A percentile compares a stretch with the other conserved stretches of the same genome.
Evolutionary conservation across 1,140 invertebrate species (phyloP).

Genomic region (Orius laevigatus): DNA sequence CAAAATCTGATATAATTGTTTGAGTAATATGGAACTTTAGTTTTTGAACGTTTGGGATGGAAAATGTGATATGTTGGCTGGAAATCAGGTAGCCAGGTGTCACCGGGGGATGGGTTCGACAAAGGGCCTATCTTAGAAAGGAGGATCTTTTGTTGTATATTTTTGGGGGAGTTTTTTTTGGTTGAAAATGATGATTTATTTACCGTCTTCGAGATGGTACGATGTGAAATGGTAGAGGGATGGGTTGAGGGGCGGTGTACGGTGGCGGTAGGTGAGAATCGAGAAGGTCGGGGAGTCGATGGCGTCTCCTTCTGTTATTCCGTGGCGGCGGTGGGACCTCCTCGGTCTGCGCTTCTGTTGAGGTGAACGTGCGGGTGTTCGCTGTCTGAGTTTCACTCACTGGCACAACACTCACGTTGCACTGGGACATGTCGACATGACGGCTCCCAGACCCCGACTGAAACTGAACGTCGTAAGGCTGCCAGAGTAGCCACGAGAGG

Average conservation of each 20-base stretch:
- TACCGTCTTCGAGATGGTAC: slow-evolving; percentile 21
- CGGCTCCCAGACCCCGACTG: slow-evolving; percentile 9
- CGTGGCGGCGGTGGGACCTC: slow-evolving; percentile 18
- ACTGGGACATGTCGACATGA: slow-evolving; percentile 8
- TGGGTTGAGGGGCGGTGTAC: slow-evolving; percentile 24
- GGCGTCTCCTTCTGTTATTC: slow-evolving; percentile 22
- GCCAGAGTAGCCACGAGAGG: slow-evolving; percentile 24
- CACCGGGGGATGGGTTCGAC: too few species aligned
- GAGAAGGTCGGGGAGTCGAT: slow-evolving; percentile 32
- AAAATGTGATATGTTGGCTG: too few species aligned
- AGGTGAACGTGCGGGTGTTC: slow-evolving; percentile 22
- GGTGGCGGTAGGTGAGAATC: slow-evolving; percentile 34
- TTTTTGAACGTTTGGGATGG: too few species aligned
- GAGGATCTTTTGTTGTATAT: not conserved
- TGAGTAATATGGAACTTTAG: too few species aligned
- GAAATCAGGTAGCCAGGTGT: too few species aligned
- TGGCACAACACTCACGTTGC: slow-evolving; percentile 15
- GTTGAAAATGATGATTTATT: slow-evolving; percentile 4
- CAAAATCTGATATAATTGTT: too few species aligned
- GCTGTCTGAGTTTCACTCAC: slow-evolving; percentile 9
- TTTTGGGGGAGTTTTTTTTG: not conserved
- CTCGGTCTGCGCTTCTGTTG: slow-evolving; percentile 27
- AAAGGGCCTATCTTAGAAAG: not conserved
- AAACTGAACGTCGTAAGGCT: slow-evolving; percentile 22
- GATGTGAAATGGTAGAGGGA: slow-evolving; percentile 19